phyloP scores from a whole-genome alignment of 2,797 vertebrate species.

The Steatocranus sp. region DNA sequence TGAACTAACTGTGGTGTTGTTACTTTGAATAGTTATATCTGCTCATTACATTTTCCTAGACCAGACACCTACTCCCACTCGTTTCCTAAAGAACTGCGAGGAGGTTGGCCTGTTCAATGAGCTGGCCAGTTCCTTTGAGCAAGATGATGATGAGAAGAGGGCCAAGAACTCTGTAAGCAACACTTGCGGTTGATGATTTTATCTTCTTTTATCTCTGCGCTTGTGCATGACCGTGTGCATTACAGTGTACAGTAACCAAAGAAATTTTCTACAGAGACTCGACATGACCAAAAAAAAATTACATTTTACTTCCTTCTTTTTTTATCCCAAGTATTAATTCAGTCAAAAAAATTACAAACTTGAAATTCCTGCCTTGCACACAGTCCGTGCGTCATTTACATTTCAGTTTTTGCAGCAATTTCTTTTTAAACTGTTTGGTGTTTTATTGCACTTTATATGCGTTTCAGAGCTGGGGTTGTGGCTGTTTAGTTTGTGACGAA shows the following conservation, averaged over 20 bases:
- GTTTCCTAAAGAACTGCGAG: conserved; percentile 98
- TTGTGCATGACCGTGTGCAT: neutral
- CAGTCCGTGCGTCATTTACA: neutral
- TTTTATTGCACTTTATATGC: neutral
- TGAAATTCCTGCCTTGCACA: neutral
- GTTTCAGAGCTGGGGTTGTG: neutral
- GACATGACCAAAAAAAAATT: neutral
- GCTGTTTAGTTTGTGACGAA: conserved; percentile 1
- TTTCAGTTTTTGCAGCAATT: neutral
- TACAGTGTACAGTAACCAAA: neutral
- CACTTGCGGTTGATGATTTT: neutral
- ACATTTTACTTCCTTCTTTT: conserved; percentile 18
- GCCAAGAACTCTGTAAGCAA: conserved; percentile 74
- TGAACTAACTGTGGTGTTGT: conserved; percentile 27
- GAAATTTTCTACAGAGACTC: neutral
- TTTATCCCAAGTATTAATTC: neutral
- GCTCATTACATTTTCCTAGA: conserved; percentile 73
- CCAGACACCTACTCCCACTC: conserved; percentile 96
- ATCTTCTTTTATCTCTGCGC: neutral
- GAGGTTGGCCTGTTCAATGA: conserved; percentile 98
- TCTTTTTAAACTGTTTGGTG: neutral
- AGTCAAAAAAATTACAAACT: neutral
- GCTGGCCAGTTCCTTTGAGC: conserved; percentile 90
- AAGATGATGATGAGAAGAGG: conserved; percentile 91
- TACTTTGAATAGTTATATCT: conserved; percentile 36